Conservation (phyloP, 2,113 vertebrate species). For the Oreochromis aureus region DNA sequence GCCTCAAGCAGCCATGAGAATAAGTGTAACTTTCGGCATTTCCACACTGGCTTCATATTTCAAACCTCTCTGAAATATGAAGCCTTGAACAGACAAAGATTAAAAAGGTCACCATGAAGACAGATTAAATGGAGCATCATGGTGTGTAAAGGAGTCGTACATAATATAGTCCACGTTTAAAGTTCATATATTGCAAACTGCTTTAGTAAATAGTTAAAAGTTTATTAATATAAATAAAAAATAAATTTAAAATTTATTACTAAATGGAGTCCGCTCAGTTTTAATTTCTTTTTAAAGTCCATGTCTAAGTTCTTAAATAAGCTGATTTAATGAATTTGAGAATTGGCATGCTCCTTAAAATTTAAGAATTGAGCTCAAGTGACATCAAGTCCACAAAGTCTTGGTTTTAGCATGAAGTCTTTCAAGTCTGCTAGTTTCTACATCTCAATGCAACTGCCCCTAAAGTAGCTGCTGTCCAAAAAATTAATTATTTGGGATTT, state of each 20-base stretch:
- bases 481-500: not conserved
- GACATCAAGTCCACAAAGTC: not conserved
- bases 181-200: not conserved
- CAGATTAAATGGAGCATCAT: not conserved
- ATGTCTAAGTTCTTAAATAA: not conserved
- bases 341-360: not conserved
- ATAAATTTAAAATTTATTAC: rapidly evolving
- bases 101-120: not conserved
- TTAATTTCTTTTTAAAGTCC: not conserved
- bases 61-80: not conserved
- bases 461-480: not conserved
- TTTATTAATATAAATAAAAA: not conserved
- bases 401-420: not conserved
- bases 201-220: not conserved
- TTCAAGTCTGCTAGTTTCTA: not conserved
- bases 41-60: not conserved
- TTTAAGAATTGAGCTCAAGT: not conserved
- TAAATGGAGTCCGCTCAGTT: not conserved
- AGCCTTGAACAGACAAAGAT: not conserved
- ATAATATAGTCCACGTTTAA: not conserved
- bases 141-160: not conserved
- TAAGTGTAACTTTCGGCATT: not conserved
- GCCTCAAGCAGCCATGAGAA: not conserved
- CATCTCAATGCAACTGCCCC: not conserved
- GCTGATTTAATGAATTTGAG: not conserved